phyloP scores from a whole-genome alignment of 2,888 invertebrate species.

The Phrixothrix hirtus region DNA sequence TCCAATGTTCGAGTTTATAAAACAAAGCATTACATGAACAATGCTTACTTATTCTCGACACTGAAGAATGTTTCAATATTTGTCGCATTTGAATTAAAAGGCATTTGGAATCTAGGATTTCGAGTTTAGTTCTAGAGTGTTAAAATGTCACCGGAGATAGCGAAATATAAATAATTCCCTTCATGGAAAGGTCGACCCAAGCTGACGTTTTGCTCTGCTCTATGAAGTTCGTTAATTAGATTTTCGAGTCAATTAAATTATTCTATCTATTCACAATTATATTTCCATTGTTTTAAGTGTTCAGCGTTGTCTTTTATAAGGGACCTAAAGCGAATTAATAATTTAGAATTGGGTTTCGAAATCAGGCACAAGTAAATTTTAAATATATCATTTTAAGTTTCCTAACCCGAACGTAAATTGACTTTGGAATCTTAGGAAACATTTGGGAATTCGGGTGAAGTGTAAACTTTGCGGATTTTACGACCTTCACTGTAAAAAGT shows the following conservation, averaged over 20 bases:
- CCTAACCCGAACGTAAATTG: conserved; percentile 1
- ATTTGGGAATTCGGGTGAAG: no score
- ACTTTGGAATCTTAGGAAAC: no score
- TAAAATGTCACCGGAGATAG: conserved; percentile 22
- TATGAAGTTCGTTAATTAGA: conserved; percentile 29
- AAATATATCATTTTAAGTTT: neutral
- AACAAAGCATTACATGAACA: no score
- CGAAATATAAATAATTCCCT: conserved; percentile 26
- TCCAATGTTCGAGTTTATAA: no score
- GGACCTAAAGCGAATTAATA: conserved; percentile 17
- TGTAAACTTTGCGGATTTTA: no score
- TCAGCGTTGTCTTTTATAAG: conserved; percentile 13
- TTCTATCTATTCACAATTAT: conserved; percentile 28
- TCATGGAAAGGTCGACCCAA: conserved; percentile 22
- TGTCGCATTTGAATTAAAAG: no score
- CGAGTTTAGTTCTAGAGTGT: neutral
- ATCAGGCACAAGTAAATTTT: neutral
- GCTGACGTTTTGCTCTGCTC: conserved; percentile 20
- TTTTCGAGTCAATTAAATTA: conserved; percentile 32
- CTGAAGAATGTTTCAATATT: no score
- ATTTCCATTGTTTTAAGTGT: conserved; percentile 30
- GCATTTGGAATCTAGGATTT: neutral
- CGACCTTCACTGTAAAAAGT: no score
- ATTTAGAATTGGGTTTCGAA: conserved; percentile 12
- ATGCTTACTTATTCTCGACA: no score